These are phyloP conservation scores for Arvicanthis niloticus DNA, from an alignment of 2,113 vertebrate species.

Conservation along the genomic window DNA sequence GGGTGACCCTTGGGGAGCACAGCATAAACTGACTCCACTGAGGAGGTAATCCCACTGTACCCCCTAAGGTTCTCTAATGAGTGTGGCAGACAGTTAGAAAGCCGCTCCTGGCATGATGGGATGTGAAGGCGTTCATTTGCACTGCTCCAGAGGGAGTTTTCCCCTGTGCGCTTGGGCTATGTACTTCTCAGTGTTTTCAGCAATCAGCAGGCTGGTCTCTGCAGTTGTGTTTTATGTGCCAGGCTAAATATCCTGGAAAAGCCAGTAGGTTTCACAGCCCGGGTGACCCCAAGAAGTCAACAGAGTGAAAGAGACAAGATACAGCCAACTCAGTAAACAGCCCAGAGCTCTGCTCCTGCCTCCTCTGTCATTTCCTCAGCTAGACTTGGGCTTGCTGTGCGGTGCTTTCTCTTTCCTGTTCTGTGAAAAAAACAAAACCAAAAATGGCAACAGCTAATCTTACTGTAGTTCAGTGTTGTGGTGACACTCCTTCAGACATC, in stretches of 20 bases:
- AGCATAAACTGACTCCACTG: neutral
- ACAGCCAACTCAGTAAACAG: neutral
- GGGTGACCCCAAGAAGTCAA: neutral
- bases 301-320: neutral
- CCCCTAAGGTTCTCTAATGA: conserved; percentile 36
- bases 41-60: neutral
- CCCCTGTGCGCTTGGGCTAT: neutral
- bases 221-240: neutral
- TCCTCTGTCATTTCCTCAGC: neutral
- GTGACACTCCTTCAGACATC: neutral
- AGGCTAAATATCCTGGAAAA: neutral
- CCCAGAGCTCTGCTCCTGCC: neutral
- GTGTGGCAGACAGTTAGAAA: conserved; percentile 27
- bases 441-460: neutral
- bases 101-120: conserved; percentile 9
- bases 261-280: neutral
- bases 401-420: neutral
- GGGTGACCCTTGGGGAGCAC: neutral
- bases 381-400: no score
- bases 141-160: conserved; percentile 7
- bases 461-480: neutral
- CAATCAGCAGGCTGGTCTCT: neutral
- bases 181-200: neutral
- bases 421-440: neutral
- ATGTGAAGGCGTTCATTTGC: conserved; percentile 55